Base-by-base conservation (phyloP, 64 coral and sea anemone species). In the Montipora foliosa region DNA sequence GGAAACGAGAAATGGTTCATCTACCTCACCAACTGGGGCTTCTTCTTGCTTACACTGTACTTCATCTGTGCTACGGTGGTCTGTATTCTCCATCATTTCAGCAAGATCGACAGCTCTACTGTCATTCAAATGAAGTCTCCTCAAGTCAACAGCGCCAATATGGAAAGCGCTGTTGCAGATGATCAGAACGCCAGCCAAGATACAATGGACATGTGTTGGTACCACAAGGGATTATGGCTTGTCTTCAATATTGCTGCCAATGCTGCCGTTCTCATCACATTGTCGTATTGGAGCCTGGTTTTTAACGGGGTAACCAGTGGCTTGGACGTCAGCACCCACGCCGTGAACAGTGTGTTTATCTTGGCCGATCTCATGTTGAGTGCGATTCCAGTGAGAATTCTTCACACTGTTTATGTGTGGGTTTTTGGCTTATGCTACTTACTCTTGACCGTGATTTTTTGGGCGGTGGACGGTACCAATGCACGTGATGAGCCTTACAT, bases 1-100 rank as follows among this genome's bases (percentile, higher is more conserved):
- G 87, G 91, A 0, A 74, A 81, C 0, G 60, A 83, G 19, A 89
- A 84, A 58, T 97, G 96, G 96, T 97, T 97, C 20, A 81, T 97
- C 5, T 97, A 76, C 47, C 68, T 97, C 12, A 95, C 96, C 1
- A 92, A 89, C 64, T 97, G 96, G 96, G 89, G 90, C 48, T 97
- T 84, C 49, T 17, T 81, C 15, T 80, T 88, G 9, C 84, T 94
- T 5, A 95, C 93, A 1, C 16, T 75, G 1, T 92, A 95, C 71
- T 95, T 95, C 82, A 92, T 92, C 10, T 45, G 68, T 17, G 89
- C 96, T 59, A 60, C 93, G 6, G 17, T 95, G 10, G 84, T 97
- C 24, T 83, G 87, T 52, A 22, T 97, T 72, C 77, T 71, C 10
- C 76, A 92, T 47, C 73, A 95, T 59, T 89, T 58, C 48, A 60